phyloP scores from a whole-genome alignment of 1,140 invertebrate species.

The Helicoverpa zea region DNA sequence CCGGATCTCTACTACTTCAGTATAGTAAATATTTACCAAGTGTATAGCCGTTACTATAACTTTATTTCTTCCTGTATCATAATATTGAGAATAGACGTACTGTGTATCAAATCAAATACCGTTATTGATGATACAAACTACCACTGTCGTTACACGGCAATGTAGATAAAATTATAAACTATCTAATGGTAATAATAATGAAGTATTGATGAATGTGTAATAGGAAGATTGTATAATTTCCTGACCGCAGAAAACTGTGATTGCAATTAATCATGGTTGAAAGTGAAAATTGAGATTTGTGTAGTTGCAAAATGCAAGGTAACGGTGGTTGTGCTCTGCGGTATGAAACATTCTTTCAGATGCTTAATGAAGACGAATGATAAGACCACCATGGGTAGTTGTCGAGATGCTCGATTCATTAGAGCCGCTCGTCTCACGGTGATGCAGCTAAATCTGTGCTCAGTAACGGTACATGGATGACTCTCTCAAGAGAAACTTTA shows the following conservation, averaged over 20 bases:
- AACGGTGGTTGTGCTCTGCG: neutral
- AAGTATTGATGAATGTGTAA: slow-evolving; percentile 8
- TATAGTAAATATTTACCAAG: slow-evolving; percentile 45
- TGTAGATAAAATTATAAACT: slow-evolving; percentile 4
- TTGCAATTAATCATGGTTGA: neutral
- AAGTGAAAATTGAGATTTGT: slow-evolving; percentile 25
- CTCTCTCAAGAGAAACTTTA: slow-evolving; percentile 26
- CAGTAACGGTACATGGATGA: slow-evolving; percentile 15
- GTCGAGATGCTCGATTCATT: slow-evolving; percentile 1
- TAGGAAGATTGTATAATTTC: slow-evolving; percentile 11
- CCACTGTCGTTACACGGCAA: neutral
- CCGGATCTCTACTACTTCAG: slow-evolving; percentile 35
- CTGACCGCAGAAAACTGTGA: neutral
- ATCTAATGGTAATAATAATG: neutral
- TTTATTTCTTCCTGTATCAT: slow-evolving; percentile 40
- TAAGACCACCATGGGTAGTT: slow-evolving; percentile 9
- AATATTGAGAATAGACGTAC: slow-evolving; percentile 20
- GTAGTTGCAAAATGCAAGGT: slow-evolving; percentile 1
- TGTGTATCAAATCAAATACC: neutral
- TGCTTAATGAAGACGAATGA: slow-evolving; percentile 38
- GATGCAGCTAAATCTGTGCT: slow-evolving; percentile 42
- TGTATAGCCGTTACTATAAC: slow-evolving; percentile 16
- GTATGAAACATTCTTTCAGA: neutral
- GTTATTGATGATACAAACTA: neutral
- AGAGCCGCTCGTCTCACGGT: slow-evolving; percentile 3